Conservation (phyloP, 2,888 invertebrate genomes). For the Tenthredo notha region DNA sequence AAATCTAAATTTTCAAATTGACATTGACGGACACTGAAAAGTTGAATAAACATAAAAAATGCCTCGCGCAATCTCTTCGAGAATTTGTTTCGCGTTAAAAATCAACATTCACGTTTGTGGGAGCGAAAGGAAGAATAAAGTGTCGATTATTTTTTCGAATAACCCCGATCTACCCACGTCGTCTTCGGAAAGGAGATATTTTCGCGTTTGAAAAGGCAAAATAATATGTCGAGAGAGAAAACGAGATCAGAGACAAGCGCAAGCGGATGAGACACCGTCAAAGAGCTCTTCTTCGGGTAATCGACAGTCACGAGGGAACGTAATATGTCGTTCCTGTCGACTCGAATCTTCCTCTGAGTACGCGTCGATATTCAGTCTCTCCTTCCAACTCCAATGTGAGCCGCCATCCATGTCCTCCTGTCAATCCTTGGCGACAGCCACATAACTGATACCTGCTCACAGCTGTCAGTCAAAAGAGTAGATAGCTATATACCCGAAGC, state of each 20-base stretch:
- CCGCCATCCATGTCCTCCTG: constrained; percentile 34
- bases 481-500: neutral
- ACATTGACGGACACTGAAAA: too few relatives aligned
- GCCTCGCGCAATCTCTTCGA: too few relatives aligned
- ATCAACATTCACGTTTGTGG: too few relatives aligned
- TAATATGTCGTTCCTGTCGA: constrained; percentile 47
- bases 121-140: too few relatives aligned
- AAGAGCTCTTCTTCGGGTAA: constrained; percentile 37
- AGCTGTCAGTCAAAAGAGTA: constrained; percentile 5
- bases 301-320: constrained; percentile 42
- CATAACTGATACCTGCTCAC: constrained; percentile 46
- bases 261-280: constrained; percentile 21
- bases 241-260: constrained; percentile 42
- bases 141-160: too few relatives aligned
- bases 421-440: constrained; percentile 44
- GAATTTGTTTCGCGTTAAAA: too few relatives aligned
- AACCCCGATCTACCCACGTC: neutral
- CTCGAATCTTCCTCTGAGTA: constrained; percentile 19
- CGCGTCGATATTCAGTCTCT: constrained; percentile 23
- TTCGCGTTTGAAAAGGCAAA: neutral
- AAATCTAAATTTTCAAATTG: too few relatives aligned
- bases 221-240: constrained; percentile 9
- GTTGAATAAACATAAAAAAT: too few relatives aligned
- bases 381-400: neutral
- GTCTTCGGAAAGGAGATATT: neutral